These are phyloP conservation scores for Stictonetta naevosa DNA, from an alignment of 2,113 vertebrate species.

Conservation along the genomic window DNA sequence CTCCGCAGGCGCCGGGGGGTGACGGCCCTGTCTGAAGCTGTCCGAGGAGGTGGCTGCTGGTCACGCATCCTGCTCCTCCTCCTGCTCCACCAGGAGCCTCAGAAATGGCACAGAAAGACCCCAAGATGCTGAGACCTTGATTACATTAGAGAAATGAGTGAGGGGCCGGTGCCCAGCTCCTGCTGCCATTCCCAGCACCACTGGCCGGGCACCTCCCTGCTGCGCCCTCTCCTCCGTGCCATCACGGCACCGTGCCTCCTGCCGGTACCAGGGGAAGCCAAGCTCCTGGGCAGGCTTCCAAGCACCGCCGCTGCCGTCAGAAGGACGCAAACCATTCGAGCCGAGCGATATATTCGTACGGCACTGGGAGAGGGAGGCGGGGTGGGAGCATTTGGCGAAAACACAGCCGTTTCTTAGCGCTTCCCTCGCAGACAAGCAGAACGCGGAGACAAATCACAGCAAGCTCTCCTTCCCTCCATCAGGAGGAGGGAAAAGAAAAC, in stretches of 20 bases:
- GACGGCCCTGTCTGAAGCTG: not conserved
- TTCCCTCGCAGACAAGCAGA: not conserved
- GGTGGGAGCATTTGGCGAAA: not conserved
- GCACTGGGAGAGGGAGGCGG: not conserved
- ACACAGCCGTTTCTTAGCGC: not conserved
- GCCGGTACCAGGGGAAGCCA: not conserved
- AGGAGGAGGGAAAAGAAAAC: not conserved
- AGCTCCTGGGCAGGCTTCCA: not conserved
- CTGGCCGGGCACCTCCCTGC: not conserved
- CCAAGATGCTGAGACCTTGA: not conserved
- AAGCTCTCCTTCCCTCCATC: not conserved
- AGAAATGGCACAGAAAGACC: fast-evolving
- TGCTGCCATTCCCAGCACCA: not conserved
- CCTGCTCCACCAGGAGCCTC: not conserved
- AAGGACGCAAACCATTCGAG: not conserved
- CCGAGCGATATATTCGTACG: not conserved
- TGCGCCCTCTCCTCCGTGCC: fast-evolving
- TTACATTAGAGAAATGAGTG: not conserved
- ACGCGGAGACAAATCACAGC: not conserved
- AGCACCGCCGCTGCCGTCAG: not conserved
- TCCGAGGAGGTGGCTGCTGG: not conserved
- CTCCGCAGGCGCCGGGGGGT: not conserved
- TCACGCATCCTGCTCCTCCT: not conserved
- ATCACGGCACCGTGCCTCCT: not conserved
- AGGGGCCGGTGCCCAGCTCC: fast-evolving